Evolutionary conservation across 2,113 vertebrate species (phyloP).

Genomic region (Grantiella picta): DNA sequence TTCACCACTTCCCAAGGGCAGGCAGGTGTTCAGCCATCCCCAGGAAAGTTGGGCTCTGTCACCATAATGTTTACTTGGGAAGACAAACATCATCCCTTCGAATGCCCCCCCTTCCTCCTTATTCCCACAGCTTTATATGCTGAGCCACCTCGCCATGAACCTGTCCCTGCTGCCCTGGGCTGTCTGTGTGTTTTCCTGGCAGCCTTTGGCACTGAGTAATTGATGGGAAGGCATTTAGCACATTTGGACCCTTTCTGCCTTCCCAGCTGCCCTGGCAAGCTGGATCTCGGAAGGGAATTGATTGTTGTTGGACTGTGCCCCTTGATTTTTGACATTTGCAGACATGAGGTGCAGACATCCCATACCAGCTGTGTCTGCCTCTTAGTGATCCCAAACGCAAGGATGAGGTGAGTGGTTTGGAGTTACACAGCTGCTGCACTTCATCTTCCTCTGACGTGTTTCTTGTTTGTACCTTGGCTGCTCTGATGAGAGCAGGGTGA

Average conservation of each 20-base stretch:
- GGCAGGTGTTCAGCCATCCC: not conserved
- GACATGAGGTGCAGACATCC: not conserved
- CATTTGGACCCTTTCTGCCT: not conserved
- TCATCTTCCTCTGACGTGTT: not conserved
- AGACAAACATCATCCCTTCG: not conserved
- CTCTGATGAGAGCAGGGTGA: not conserved
- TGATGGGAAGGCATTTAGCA: not conserved
- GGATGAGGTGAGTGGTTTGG: not conserved
- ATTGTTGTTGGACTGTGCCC: not conserved
- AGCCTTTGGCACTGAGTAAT: not conserved
- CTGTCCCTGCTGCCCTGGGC: not conserved
- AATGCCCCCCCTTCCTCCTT: not conserved
- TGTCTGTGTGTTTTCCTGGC: not conserved
- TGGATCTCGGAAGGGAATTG: not conserved
- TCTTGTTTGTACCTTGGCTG: not conserved
- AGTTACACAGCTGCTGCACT: constrained; percentile 38
- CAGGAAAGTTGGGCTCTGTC: not conserved
- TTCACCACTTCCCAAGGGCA: not conserved
- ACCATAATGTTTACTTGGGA: not conserved
- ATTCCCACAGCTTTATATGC: not conserved
- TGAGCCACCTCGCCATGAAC: not conserved
- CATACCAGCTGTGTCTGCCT: not conserved
- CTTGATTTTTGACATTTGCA: not conserved
- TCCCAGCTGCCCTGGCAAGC: not conserved
- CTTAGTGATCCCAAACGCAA: not conserved